phyloP scores from a whole-genome alignment of 2,113 vertebrate genomes.

The Phaethornis superciliosus region DNA sequence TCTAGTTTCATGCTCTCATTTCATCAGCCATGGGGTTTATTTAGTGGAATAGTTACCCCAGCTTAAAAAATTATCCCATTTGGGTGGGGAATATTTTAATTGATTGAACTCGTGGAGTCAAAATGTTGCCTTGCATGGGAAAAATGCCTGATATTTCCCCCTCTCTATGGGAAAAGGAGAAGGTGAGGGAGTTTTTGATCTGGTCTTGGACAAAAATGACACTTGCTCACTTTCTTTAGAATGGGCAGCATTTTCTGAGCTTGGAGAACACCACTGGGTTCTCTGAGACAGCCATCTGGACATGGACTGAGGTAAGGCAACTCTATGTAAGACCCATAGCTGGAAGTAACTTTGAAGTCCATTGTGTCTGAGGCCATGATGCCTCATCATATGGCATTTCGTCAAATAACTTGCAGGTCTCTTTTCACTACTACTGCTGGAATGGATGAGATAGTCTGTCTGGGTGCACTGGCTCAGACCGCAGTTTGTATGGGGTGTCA shows the following conservation, averaged over 20 bases:
- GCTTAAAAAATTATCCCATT: background rate
- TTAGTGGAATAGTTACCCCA: background rate
- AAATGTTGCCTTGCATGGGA: background rate
- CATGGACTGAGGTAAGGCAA: accelerated
- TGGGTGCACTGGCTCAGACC: background rate
- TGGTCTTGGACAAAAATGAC: background rate
- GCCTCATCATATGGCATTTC: background rate
- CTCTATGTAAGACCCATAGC: background rate
- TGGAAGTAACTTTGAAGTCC: background rate
- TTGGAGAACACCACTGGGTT: background rate
- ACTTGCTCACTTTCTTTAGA: background rate
- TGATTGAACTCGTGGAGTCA: background rate
- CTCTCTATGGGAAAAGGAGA: background rate
- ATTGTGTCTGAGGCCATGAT: background rate
- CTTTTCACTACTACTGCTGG: background rate
- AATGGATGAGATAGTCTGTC: background rate
- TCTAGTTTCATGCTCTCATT: background rate
- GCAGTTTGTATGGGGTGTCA: background rate
- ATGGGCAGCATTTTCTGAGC: background rate
- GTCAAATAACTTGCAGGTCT: background rate
- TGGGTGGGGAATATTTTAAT: background rate
- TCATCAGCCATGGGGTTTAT: background rate
- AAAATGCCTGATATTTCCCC: background rate
- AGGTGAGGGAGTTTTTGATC: background rate
- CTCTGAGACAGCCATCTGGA: background rate